phyloP scores from a whole-genome alignment of 2,888 invertebrate genomes.

The Molorchus minor region DNA sequence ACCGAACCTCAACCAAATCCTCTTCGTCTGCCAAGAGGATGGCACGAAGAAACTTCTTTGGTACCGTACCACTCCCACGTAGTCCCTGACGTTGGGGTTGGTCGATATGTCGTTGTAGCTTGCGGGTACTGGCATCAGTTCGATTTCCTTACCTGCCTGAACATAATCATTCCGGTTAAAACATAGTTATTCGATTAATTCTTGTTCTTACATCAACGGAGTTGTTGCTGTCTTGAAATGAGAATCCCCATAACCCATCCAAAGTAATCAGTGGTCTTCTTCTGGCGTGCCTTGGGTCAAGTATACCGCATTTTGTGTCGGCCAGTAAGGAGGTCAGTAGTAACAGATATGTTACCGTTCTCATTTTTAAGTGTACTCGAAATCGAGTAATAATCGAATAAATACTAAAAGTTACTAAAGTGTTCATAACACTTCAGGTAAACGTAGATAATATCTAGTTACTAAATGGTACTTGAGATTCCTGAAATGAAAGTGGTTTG shows the following conservation, averaged over 20 bases:
- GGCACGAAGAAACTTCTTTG: slow-evolving; percentile 84
- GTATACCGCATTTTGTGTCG: slow-evolving; percentile 43
- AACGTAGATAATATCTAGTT: too few species aligned
- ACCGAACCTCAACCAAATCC: slow-evolving; percentile 87
- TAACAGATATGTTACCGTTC: too few species aligned
- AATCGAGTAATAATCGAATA: too few species aligned
- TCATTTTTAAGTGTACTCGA: too few species aligned
- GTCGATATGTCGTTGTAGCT: slow-evolving; percentile 96
- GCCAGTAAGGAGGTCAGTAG: too few species aligned
- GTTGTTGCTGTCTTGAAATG: slow-evolving; percentile 74
- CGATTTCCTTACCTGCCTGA: slow-evolving; percentile 61
- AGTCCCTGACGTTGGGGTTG: slow-evolving; percentile 79
- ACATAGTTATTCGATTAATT: too few species aligned
- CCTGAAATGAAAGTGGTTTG: too few species aligned
- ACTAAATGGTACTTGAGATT: too few species aligned
- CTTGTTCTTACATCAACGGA: too few species aligned
- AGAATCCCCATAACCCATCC: slow-evolving; percentile 91
- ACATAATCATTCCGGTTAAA: too few species aligned
- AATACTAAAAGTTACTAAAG: too few species aligned
- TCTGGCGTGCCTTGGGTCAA: slow-evolving; percentile 60
- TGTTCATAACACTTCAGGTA: too few species aligned
- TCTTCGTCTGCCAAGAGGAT: slow-evolving; percentile 71
- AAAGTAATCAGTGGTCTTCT: slow-evolving; percentile 77
- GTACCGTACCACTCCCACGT: slow-evolving; percentile 96
- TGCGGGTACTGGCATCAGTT: slow-evolving; percentile 93